Percentiles rank a stretch among this genome's conserved stretches.
phyloP scores from a whole-genome alignment of 2,797 vertebrate genomes.

The Crenichthys baileyi region DNA sequence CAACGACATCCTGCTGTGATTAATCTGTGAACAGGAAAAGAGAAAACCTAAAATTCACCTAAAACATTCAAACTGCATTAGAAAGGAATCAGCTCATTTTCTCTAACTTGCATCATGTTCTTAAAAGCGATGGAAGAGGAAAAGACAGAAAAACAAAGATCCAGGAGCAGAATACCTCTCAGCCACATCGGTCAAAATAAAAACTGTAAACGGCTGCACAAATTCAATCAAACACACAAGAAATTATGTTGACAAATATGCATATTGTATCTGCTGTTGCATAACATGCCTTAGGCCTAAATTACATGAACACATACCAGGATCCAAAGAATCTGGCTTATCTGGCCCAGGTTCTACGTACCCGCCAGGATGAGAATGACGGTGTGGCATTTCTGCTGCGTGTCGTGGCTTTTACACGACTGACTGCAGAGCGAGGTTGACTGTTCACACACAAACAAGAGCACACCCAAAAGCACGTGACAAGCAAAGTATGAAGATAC shows the following conservation, averaged over 20 bases:
- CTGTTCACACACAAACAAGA: conserved; percentile 19
- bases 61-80: conserved; percentile 34
- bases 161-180: background rate
- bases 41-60: conserved; percentile 13
- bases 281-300: background rate
- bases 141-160: background rate
- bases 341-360: conserved; percentile 5
- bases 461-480: conserved; percentile 8
- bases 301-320: background rate
- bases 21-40: conserved; percentile 13
- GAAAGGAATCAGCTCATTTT: conserved; percentile 48
- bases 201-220: background rate
- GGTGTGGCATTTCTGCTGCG: conserved; percentile 11
- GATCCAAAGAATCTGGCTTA: background rate
- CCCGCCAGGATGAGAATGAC: conserved; percentile 12
- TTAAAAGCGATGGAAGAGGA: background rate
- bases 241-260: background rate
- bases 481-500: background rate
- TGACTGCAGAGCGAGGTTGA: background rate
- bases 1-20: conserved; percentile 6
- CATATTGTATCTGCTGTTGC: background rate
- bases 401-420: background rate
- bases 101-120: conserved; percentile 36
- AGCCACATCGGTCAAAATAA: background rate
- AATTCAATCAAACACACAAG: background rate